A percentile compares a stretch with the other conserved stretches of the same genome.
Conservation (phyloP, 2,888 invertebrate species). For the Hermaeophaga mercurialis region DNA sequence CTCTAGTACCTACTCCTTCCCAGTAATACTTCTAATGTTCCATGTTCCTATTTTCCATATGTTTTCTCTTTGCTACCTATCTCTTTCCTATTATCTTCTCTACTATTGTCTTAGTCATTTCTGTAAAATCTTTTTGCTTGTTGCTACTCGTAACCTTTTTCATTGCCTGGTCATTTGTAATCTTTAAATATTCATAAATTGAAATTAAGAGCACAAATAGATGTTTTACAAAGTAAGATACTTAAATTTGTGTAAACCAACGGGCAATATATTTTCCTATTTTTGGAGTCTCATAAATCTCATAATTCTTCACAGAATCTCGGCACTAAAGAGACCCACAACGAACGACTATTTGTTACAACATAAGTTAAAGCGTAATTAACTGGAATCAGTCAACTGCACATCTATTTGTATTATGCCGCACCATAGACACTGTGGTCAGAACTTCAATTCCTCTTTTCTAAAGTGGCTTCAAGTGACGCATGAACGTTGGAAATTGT, state of each 20-base stretch:
- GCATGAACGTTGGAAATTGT: constrained; percentile 3
- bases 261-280: not conserved
- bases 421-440: not conserved
- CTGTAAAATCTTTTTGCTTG: too few species aligned
- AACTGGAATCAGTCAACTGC: not conserved
- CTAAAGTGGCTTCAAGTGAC: constrained; percentile 1
- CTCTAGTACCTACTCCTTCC: too few species aligned
- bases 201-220: constrained; percentile 1
- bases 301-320: constrained; percentile 11
- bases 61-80: too few species aligned
- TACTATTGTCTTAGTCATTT: too few species aligned
- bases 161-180: too few species aligned
- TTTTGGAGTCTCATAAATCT: constrained; percentile 14
- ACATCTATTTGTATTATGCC: not conserved
- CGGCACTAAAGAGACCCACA: constrained; percentile 11
- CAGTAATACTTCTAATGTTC: too few species aligned
- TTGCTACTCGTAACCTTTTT: too few species aligned
- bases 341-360: constrained; percentile 20
- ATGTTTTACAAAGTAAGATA: constrained; percentile 8
- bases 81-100: too few species aligned
- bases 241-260: constrained; percentile 15
- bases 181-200: not conserved
- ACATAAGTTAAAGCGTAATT: constrained; percentile 4
- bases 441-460: constrained; percentile 7
- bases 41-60: too few species aligned